Conservation (phyloP, 2,113 vertebrate genomes). For the Daubentonia madagascariensis region DNA sequence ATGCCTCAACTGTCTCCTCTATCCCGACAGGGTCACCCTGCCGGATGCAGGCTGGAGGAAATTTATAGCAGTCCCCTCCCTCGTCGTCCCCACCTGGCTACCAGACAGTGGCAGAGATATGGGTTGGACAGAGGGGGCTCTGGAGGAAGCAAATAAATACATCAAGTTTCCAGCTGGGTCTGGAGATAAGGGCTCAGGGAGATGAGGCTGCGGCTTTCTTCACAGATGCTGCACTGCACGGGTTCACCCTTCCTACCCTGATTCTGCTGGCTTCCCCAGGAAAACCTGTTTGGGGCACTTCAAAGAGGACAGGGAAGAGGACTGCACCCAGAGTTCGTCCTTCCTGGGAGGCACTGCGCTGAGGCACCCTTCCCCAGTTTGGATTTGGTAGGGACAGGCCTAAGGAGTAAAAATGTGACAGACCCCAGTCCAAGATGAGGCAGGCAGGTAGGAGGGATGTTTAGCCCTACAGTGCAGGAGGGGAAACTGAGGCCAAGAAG, state of each 20-base stretch:
- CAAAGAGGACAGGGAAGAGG: neutral
- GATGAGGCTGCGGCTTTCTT: neutral
- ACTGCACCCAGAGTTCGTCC: neutral
- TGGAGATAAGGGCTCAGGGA: conserved; percentile 63
- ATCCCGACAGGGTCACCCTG: neutral
- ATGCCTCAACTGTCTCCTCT: neutral
- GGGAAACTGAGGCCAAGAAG: neutral
- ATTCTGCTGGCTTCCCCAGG: neutral
- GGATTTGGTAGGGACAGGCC: neutral
- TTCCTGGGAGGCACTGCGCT: neutral
- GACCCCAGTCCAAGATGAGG: neutral
- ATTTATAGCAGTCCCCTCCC: conserved; percentile 34
- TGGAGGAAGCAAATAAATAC: conserved; percentile 64
- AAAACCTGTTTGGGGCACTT: neutral
- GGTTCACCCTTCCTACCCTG: neutral
- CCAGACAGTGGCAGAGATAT: neutral
- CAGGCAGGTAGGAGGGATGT: neutral
- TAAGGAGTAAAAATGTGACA: neutral
- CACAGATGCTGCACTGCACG: too few species aligned
- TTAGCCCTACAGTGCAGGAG: neutral
- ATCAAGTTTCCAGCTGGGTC: conserved; percentile 58
- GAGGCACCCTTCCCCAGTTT: neutral
- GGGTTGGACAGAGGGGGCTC: neutral
- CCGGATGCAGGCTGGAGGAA: neutral
- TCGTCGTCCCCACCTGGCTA: neutral